Percentiles rank a stretch among this genome's conserved stretches.
Conservation (phyloP, 2,113 vertebrate genomes). For the Brachyhypopomus gauderio region DNA sequence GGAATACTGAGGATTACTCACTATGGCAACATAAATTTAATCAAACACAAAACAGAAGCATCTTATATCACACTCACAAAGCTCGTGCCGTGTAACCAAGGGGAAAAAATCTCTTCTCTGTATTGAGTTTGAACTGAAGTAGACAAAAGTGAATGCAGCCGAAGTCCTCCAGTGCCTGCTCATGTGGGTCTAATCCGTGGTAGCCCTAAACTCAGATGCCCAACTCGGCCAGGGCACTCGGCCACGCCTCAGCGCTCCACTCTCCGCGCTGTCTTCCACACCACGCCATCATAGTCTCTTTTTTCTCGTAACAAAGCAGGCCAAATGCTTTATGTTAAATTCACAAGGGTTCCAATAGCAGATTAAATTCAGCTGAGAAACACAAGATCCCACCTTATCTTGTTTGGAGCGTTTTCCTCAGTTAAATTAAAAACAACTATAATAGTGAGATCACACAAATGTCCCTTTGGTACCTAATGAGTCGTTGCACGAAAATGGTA, state of each 20-base stretch:
- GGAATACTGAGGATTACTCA: neutral
- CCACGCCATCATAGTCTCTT: neutral
- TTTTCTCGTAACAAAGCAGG: neutral
- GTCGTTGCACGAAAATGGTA: neutral
- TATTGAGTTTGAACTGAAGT: conserved; percentile 25
- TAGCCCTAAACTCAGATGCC: conserved; percentile 21
- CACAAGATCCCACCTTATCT: conserved; percentile 4
- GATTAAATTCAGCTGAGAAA: neutral
- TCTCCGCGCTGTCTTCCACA: neutral
- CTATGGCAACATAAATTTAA: neutral
- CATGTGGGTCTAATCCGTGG: conserved; percentile 50
- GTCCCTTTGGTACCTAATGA: conserved; percentile 20
- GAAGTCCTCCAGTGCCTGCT: conserved; percentile 24
- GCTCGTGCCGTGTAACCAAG: conserved; percentile 1
- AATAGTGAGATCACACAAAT: neutral
- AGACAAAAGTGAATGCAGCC: conserved; percentile 38
- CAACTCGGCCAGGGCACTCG: conserved; percentile 7
- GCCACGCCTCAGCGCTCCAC: neutral
- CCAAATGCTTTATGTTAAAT: neutral
- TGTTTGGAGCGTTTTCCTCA: neutral
- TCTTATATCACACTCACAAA: conserved; percentile 8
- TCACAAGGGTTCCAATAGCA: neutral
- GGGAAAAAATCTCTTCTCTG: neutral
- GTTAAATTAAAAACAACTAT: conserved; percentile 14
- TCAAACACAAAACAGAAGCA: neutral